Evolutionary conservation across 1,140 invertebrate genomes (phyloP).

Genomic region (Philotrypesis tridentata): DNA sequence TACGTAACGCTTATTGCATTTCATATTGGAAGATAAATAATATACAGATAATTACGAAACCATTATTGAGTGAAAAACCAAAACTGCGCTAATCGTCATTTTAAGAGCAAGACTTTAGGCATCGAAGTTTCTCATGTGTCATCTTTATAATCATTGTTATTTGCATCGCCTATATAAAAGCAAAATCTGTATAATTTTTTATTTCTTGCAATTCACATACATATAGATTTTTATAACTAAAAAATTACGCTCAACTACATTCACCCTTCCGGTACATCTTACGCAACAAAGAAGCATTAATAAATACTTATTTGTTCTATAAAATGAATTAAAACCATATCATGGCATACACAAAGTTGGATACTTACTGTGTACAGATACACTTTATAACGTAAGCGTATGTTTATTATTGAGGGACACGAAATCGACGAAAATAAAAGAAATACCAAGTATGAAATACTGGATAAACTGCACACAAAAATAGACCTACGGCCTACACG

Average conservation of each 20-base stretch:
- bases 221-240: not conserved
- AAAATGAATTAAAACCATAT: slow-evolving; percentile 40
- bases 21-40: slow-evolving; percentile 13
- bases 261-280: not conserved
- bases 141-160: slow-evolving; percentile 5
- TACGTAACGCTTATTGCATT: not conserved
- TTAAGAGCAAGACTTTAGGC: not conserved
- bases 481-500: no score
- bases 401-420: slow-evolving; percentile 5
- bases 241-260: not conserved
- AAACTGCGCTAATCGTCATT: not conserved
- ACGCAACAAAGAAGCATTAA: not conserved
- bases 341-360: slow-evolving; percentile 2
- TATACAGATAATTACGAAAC: not conserved
- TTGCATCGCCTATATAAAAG: not conserved
- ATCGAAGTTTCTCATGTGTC: not conserved
- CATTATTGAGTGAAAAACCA: not conserved
- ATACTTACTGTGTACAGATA: slow-evolving; percentile 36
- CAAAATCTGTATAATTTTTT: not conserved
- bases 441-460: not conserved
- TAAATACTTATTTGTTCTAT: slow-evolving; percentile 21
- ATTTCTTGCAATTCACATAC: not conserved
- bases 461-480: no score
- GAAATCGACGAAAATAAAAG: not conserved
- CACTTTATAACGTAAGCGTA: not conserved